phyloP scores from a whole-genome alignment of 2,113 vertebrate species.

The Ondatra zibethicus region DNA sequence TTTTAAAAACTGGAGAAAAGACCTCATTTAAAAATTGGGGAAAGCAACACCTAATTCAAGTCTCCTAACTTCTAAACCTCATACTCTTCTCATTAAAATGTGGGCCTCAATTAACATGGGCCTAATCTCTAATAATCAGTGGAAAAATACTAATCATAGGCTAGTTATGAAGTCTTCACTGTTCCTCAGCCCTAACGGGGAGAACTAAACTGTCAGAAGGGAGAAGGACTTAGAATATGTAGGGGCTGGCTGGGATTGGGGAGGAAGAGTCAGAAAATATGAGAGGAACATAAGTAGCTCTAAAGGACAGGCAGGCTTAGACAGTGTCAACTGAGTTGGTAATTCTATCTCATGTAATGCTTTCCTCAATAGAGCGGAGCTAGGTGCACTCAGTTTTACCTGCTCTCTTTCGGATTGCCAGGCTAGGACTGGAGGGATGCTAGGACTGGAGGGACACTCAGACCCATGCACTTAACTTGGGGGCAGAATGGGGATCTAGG shows the following conservation, averaged over 20 bases:
- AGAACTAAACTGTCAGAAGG: conserved; percentile 8
- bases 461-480: background rate
- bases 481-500: background rate
- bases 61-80: conserved; percentile 6
- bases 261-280: background rate
- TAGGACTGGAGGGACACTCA: background rate
- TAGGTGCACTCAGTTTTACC: background rate
- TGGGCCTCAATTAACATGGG: background rate
- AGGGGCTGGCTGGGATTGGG: background rate
- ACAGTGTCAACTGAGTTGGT: background rate
- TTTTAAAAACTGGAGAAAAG: background rate
- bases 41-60: background rate
- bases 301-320: background rate
- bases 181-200: background rate
- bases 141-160: conserved; percentile 9
- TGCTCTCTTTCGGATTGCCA: background rate
- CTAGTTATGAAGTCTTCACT: conserved; percentile 4
- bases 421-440: background rate
- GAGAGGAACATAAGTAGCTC: background rate
- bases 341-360: background rate
- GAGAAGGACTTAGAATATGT: background rate
- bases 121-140: background rate
- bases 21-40: background rate
- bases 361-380: background rate
- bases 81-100: background rate